A percentile compares a stretch with the other conserved stretches of the same genome.
phyloP scores from a whole-genome alignment of 1,140 invertebrate genomes.

The Formica selysi region DNA sequence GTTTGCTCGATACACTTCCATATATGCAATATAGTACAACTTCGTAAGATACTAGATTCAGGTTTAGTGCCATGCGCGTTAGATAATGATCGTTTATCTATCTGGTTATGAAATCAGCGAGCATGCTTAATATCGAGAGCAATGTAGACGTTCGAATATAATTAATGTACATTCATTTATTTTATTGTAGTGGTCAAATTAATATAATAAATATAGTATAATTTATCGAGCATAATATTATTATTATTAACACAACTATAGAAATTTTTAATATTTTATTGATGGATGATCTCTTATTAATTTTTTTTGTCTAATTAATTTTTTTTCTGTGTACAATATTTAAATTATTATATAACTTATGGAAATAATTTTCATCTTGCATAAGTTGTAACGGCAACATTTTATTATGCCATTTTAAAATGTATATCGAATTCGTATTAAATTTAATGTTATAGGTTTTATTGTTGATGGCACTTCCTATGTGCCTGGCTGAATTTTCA shows the following conservation, averaged over 20 bases:
- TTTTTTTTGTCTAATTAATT: background rate
- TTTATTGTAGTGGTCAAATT: background rate
- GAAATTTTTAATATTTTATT: background rate
- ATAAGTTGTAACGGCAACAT: background rate
- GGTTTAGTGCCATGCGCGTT: conserved; percentile 46
- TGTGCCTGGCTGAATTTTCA: conserved; percentile 83
- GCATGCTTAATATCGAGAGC: background rate
- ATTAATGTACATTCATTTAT: background rate
- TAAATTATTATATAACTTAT: background rate
- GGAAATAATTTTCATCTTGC: no score
- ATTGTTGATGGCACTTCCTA: conserved; percentile 78
- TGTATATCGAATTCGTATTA: background rate
- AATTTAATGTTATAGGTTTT: conserved; percentile 73
- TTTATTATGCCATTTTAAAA: background rate
- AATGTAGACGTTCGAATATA: background rate
- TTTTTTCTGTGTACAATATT: background rate
- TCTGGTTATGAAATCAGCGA: conserved; percentile 37
- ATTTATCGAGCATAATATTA: background rate
- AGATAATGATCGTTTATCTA: conserved; percentile 58
- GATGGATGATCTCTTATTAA: background rate
- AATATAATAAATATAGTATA: background rate
- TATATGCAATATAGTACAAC: conserved; percentile 43
- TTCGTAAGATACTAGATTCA: conserved; percentile 18
- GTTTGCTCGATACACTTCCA: conserved; percentile 50
- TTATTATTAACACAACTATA: background rate